Evolutionary conservation across 2,113 vertebrate genomes (phyloP).

Genomic region (Sebastes schlegelii): DNA sequence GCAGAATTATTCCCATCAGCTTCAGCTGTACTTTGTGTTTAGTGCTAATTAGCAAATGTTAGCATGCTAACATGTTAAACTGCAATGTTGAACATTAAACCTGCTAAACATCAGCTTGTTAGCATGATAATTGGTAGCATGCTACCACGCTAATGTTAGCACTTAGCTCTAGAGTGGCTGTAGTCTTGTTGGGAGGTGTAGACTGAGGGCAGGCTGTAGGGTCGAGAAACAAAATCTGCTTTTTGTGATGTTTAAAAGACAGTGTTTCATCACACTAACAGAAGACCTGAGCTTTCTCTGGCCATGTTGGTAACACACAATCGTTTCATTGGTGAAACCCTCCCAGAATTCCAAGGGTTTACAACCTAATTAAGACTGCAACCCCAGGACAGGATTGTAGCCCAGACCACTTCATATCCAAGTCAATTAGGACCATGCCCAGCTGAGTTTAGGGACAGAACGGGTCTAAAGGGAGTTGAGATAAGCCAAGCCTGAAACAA

Average conservation of each 20-base stretch:
- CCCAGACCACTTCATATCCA: constrained; percentile 4
- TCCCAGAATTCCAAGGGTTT: neutral
- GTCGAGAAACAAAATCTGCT: neutral
- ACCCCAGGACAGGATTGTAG: neutral
- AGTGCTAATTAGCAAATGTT: neutral
- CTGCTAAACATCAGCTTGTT: neutral
- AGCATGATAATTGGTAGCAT: neutral
- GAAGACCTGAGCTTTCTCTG: neutral
- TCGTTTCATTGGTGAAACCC: neutral
- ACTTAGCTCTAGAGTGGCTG: neutral
- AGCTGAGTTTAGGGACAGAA: constrained; percentile 8
- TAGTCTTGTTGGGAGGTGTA: neutral
- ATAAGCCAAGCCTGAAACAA: neutral
- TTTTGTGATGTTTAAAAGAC: neutral
- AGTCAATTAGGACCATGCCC: neutral
- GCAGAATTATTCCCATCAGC: neutral
- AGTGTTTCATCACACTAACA: too few relatives aligned
- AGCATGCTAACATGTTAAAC: neutral
- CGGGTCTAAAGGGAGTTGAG: neutral
- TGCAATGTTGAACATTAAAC: neutral
- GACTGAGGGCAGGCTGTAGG: neutral
- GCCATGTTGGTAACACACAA: neutral
- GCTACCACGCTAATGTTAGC: neutral
- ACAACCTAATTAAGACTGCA: neutral
- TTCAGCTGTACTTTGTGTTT: neutral